These are phyloP conservation scores for Aeoliscus strigatus DNA, from an alignment of 2,797 vertebrate genomes.

Conservation along the genomic window DNA sequence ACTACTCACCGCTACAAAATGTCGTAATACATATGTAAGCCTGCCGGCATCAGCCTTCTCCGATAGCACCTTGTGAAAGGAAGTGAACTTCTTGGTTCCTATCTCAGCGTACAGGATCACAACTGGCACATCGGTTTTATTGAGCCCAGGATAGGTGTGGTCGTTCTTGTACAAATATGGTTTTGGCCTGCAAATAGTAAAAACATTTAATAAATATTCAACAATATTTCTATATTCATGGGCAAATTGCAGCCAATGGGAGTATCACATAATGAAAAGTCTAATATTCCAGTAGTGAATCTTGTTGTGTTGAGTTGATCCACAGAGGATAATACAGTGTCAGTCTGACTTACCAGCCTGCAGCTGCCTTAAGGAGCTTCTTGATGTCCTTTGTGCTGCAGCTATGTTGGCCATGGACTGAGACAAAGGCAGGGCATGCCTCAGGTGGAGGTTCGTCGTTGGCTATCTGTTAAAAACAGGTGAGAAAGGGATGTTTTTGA, in stretches of 20 bases:
- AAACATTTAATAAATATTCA: background rate
- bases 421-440: constrained; percentile 86
- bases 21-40: constrained; percentile 87
- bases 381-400: constrained; percentile 91
- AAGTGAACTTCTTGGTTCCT: constrained; percentile 86
- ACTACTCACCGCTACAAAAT: constrained; percentile 85
- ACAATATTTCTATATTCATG: background rate
- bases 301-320: background rate
- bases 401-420: constrained; percentile 84
- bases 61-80: constrained; percentile 85
- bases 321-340: constrained; percentile 2
- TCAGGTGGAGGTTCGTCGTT: constrained; percentile 87
- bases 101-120: constrained; percentile 93
- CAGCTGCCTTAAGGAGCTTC: constrained; percentile 89
- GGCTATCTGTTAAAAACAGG: constrained; percentile 81
- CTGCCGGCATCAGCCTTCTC: constrained; percentile 80
- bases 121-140: constrained; percentile 78
- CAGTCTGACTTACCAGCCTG: constrained; percentile 77
- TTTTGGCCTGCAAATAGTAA: constrained; percentile 76
- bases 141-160: constrained; percentile 82
- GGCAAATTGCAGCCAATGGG: background rate
- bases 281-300: background rate
- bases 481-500: constrained; percentile 3
- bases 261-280: background rate
- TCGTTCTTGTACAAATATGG: constrained; percentile 90